phyloP scores from a whole-genome alignment of 2,888 invertebrate species.

The Serripes groenlandicus region DNA sequence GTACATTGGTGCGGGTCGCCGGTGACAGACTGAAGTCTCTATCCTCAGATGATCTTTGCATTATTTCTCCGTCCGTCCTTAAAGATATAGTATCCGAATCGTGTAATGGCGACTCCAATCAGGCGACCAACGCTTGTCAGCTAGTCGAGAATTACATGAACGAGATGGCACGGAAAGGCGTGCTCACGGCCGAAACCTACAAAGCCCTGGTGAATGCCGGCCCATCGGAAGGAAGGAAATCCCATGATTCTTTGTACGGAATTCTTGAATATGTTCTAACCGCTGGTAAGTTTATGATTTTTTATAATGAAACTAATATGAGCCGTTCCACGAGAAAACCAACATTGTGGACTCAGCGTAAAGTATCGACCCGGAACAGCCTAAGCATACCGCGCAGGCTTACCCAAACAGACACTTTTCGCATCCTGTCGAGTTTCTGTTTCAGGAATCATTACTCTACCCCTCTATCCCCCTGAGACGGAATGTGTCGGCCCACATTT shows the following conservation, averaged over 20 bases:
- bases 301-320: no score
- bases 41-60: slow-evolving; percentile 79
- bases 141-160: slow-evolving; percentile 82
- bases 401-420: no score
- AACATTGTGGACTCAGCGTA: no score
- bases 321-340: no score
- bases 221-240: slow-evolving; percentile 77
- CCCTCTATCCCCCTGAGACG: no score
- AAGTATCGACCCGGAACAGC: no score
- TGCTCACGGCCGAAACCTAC: slow-evolving; percentile 83
- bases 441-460: no score
- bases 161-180: slow-evolving; percentile 80
- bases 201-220: slow-evolving; percentile 79
- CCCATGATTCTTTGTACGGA: slow-evolving; percentile 81
- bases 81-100: slow-evolving; percentile 79
- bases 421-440: no score
- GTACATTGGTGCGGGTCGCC: slow-evolving; percentile 78
- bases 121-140: slow-evolving; percentile 73
- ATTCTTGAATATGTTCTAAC: slow-evolving; percentile 82
- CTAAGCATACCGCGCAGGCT: no score
- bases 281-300: slow-evolving; percentile 75
- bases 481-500: no score
- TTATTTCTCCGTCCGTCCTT: slow-evolving; percentile 81
- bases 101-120: slow-evolving; percentile 66
- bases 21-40: slow-evolving; percentile 79